Evolutionary conservation across 2,888 invertebrate genomes (phyloP), one percentile per base, ranked within the genome.

Genomic region (Gerris lacustris): DNA sequence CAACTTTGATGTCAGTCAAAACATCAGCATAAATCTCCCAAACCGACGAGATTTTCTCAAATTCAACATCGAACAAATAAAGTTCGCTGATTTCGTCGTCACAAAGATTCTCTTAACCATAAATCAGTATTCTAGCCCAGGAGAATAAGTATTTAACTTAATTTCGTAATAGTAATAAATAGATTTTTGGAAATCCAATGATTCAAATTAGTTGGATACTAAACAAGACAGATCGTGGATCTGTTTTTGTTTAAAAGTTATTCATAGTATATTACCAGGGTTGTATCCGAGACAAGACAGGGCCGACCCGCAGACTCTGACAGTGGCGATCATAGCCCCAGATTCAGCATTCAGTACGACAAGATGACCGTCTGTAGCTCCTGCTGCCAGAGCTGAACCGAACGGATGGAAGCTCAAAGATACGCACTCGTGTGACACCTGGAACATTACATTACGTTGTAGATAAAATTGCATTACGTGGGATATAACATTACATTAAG

Each of bases 311-410:
- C 93, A 93, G 5, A 94, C 93, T 77, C 94, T 83, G 6, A 94
- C 83, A 0, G 94, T 93, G 15, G 92, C 87, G 43, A 93, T 90
- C 55, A 91, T 89, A 0, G 90, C 87, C 0, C 95, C 95, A 69
- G 90, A 91, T 77, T 93, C 92, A 0, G 92, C 89, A 78, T 93
- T 93, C 67, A 95, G 83, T 63, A 94, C 89, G 66, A 93, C 85
- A 70, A 96, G 83, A 79, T 94, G 92, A 0, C 96, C 95, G 78
- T 94, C 93, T 18, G 91, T 89, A 77, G 94, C 94, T 70, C 95
- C 96, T 4, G 92, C 91, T 6, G 92, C 92, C 67, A 95, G 81
- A 6, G 92, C 91, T 0, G 91, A 89, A 43, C 94, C 94, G 75
- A 90, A 89, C 0, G 94, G 90, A 82, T 95, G 94, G 82, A 94